Percentiles rank a stretch among this genome's conserved stretches.
phyloP scores from a whole-genome alignment of 1,140 invertebrate species.

The Philotrypesis tridentata region DNA sequence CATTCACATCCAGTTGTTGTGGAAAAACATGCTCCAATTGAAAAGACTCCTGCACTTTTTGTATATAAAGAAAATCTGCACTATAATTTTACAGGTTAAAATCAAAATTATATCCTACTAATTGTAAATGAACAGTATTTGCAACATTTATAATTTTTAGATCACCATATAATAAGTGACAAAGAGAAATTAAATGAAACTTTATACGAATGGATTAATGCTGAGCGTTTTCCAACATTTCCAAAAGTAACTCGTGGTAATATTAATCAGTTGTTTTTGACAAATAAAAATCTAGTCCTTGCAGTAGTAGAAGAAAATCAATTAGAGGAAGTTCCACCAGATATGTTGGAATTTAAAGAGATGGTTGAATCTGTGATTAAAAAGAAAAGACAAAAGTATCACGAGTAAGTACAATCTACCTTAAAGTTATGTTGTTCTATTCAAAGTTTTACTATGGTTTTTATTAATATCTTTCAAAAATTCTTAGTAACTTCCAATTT shows the following conservation, averaged over 20 bases:
- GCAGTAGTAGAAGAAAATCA: constrained; percentile 92
- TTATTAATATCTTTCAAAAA: constrained; percentile 48
- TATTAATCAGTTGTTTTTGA: constrained; percentile 86
- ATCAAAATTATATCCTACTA: neutral
- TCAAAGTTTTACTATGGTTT: neutral
- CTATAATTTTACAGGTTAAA: constrained; percentile 81
- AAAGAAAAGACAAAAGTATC: constrained; percentile 84
- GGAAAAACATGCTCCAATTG: constrained; percentile 79
- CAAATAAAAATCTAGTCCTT: constrained; percentile 90
- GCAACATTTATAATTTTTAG: constrained; percentile 52
- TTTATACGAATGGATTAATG: constrained; percentile 89
- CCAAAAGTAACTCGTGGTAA: constrained; percentile 90
- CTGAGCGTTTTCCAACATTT: constrained; percentile 92
- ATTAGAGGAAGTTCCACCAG: constrained; percentile 84
- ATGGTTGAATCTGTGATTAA: constrained; percentile 89
- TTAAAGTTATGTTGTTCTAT: constrained; percentile 17
- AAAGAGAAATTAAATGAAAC: constrained; percentile 78
- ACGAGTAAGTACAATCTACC: constrained; percentile 75
- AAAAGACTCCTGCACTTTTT: constrained; percentile 82
- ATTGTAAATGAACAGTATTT: neutral
- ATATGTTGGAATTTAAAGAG: constrained; percentile 88
- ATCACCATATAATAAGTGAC: constrained; percentile 70
- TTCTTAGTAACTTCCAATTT: constrained; percentile 86
- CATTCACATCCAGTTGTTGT: constrained; percentile 80
- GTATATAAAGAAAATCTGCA: constrained; percentile 88